Evolutionary conservation across 2,888 invertebrate species (phyloP).

Genomic region (Cheilosia pagana): DNA sequence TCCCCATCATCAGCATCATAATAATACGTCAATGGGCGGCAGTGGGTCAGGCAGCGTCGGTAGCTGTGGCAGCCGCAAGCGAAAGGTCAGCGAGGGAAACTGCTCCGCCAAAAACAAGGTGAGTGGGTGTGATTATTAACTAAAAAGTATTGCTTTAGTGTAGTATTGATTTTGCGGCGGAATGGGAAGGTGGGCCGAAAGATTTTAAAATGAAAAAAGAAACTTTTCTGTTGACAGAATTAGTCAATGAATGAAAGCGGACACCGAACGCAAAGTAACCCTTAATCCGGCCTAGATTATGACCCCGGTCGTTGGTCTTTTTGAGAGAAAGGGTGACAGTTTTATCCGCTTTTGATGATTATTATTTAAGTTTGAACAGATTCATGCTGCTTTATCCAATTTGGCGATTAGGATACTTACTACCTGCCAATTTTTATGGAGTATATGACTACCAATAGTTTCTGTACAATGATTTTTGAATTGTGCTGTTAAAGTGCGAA

Average conservation of each 20-base stretch:
- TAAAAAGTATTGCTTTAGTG: conserved; percentile 2
- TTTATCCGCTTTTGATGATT: no score
- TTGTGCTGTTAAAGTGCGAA: no score
- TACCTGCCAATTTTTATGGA: no score
- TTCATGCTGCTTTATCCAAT: no score
- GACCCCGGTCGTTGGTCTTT: neutral
- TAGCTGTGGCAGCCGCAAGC: conserved; percentile 80
- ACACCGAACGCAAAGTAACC: neutral
- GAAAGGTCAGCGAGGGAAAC: conserved; percentile 82
- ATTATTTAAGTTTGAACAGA: no score
- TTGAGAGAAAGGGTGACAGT: neutral
- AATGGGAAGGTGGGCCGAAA: conserved; percentile 7
- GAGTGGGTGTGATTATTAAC: conserved; percentile 67
- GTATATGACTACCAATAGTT: no score
- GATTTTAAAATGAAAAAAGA: conserved; percentile 40
- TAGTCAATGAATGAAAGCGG: conserved; percentile 78
- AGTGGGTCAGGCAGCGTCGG: conserved; percentile 75
- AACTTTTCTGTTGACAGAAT: conserved; percentile 8
- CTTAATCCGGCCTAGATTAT: neutral
- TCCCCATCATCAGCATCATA: conserved; percentile 80
- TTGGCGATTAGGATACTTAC: no score
- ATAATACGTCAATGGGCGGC: conserved; percentile 75
- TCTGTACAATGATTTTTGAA: no score
- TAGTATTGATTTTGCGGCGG: neutral
- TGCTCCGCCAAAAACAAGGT: conserved; percentile 83